These are phyloP conservation scores for Hermaeophaga mercurialis DNA, from an alignment of 2,888 invertebrate genomes.

Conservation along the genomic window DNA sequence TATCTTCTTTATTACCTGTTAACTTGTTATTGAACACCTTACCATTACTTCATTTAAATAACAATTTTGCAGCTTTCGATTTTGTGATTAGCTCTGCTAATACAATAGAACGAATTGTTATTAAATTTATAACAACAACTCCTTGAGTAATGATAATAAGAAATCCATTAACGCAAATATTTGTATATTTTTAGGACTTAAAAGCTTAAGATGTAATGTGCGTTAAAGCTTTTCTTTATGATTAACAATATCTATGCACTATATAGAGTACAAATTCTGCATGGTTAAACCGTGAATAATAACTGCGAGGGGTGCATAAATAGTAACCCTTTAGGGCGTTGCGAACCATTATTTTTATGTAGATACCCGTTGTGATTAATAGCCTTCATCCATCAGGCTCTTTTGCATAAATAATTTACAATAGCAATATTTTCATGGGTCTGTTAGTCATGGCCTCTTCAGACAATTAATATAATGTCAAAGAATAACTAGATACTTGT, in stretches of 20 bases:
- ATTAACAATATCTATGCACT: slow-evolving; percentile 20
- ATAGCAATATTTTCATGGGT: slow-evolving; percentile 26
- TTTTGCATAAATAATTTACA: slow-evolving; percentile 37
- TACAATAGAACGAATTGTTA: too few species aligned
- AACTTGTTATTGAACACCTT: too few species aligned
- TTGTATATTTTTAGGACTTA: slow-evolving; percentile 37
- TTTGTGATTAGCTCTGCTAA: too few species aligned
- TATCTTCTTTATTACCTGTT: too few species aligned
- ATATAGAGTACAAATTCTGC: slow-evolving; percentile 34
- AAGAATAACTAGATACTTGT: too few species aligned
- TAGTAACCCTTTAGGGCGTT: slow-evolving; percentile 43
- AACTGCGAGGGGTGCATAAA: slow-evolving; percentile 37
- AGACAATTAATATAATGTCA: too few species aligned
- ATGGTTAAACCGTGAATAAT: slow-evolving; percentile 45
- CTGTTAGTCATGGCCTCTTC: slow-evolving; percentile 20
- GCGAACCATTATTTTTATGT: slow-evolving; percentile 43
- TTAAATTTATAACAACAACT: too few species aligned
- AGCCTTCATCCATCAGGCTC: slow-evolving; percentile 34
- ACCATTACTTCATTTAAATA: too few species aligned
- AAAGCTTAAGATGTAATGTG: slow-evolving; percentile 44
- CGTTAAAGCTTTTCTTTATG: slow-evolving; percentile 41
- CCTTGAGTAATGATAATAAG: too few species aligned
- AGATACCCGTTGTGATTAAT: slow-evolving; percentile 42
- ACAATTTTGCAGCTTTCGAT: too few species aligned
- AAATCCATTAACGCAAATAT: too few species aligned